Evolutionary conservation across 2,888 invertebrate genomes (phyloP).

Genomic region (Drosophila dives): DNA sequence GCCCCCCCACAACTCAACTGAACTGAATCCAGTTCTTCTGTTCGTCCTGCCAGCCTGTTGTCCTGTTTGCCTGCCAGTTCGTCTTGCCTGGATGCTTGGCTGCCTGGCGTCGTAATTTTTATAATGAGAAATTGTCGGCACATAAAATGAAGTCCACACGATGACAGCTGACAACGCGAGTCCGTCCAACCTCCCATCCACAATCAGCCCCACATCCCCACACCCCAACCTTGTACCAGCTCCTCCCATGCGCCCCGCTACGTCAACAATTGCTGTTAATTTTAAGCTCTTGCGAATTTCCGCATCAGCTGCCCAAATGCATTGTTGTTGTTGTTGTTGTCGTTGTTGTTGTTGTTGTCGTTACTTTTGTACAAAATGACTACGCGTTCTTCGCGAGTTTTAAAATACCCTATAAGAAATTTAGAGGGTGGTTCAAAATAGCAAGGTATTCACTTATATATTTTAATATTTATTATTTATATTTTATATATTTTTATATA

Average conservation of each 20-base stretch:
- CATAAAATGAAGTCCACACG: conserved; percentile 75
- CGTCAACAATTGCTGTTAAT: conserved; percentile 62
- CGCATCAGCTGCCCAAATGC: conserved; percentile 58
- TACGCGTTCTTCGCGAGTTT: conserved; percentile 30
- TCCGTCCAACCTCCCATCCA: conserved; percentile 14
- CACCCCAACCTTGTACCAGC: background rate
- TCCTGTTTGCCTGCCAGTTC: conserved; percentile 23
- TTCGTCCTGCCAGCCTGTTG: conserved; percentile 40
- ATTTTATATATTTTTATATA: background rate
- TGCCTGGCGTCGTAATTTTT: conserved; percentile 68
- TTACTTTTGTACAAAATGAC: conserved; percentile 60
- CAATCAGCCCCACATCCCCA: background rate
- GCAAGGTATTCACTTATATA: background rate
- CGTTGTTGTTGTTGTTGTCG: background rate
- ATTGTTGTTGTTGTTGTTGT: conserved; percentile 32
- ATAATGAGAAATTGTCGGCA: conserved; percentile 80
- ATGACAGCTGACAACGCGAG: conserved; percentile 67
- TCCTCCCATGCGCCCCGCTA: background rate
- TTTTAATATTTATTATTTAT: background rate
- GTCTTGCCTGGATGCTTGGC: conserved; percentile 21
- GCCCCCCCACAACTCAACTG: conserved; percentile 12
- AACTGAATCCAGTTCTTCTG: conserved; percentile 16
- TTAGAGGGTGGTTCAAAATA: background rate
- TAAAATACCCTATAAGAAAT: background rate
- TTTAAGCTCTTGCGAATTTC: conserved; percentile 75